A percentile compares a stretch with the other conserved stretches of the same genome.
These are phyloP conservation scores for Luehdorfia chinensis DNA, from an alignment of 1,140 invertebrate species.

Conservation along the genomic window DNA sequence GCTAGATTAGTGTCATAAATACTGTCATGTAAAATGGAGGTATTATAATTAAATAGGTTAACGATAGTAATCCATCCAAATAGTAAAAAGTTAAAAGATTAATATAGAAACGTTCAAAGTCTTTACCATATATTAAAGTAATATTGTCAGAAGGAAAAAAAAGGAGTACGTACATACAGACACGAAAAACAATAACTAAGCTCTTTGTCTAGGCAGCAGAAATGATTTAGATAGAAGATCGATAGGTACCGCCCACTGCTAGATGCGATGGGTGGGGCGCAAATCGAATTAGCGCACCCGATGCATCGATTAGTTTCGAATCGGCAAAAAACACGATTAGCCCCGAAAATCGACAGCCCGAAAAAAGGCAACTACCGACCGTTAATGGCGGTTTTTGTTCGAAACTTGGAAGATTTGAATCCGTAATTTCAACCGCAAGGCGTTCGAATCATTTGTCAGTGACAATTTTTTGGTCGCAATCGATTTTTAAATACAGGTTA, in stretches of 20 bases:
- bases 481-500: slow-evolving; percentile 72
- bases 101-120: too few relatives aligned
- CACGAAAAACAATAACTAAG: slow-evolving; percentile 6
- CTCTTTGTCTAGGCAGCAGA: slow-evolving; percentile 19
- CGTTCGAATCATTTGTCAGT: slow-evolving; percentile 75
- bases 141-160: too few relatives aligned
- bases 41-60: too few relatives aligned
- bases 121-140: too few relatives aligned
- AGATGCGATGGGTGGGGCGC: slow-evolving; percentile 56
- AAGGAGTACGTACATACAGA: too few relatives aligned
- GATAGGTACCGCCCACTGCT: slow-evolving; percentile 62
- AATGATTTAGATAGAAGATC: slow-evolving; percentile 56
- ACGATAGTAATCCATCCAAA: too few relatives aligned
- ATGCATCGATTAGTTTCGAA: slow-evolving; percentile 66
- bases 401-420: slow-evolving; percentile 73
- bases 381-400: slow-evolving; percentile 73
- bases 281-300: slow-evolving; percentile 66
- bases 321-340: slow-evolving; percentile 71
- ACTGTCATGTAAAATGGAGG: too few relatives aligned
- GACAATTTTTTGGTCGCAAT: slow-evolving; percentile 74
- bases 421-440: slow-evolving; percentile 71
- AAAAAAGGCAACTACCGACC: slow-evolving; percentile 64
- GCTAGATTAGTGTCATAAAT: too few relatives aligned
- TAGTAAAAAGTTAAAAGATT: too few relatives aligned
- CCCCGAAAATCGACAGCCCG: slow-evolving; percentile 59